phyloP scores from a whole-genome alignment of 2,888 invertebrate genomes.

The Steromphala cineraria region DNA sequence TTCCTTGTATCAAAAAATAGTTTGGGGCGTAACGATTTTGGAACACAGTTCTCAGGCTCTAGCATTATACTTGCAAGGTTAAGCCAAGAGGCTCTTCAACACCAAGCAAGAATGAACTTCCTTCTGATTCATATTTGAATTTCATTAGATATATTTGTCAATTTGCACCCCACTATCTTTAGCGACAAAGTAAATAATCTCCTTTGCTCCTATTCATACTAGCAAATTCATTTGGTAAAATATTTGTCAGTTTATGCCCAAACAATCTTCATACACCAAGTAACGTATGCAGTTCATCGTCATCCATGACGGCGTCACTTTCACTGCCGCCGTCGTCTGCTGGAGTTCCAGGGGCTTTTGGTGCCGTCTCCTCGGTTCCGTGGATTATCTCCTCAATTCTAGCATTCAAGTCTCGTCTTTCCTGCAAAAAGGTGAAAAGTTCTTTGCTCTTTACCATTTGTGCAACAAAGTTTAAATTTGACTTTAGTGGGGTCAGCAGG shows the following conservation, averaged over 20 bases:
- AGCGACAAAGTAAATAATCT: not conserved
- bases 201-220: not conserved
- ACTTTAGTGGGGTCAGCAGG: too few species aligned
- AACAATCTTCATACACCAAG: constrained; percentile 56
- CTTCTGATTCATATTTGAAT: too few species aligned
- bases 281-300: constrained; percentile 68
- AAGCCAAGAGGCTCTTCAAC: too few species aligned
- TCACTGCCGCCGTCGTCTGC: constrained; percentile 37
- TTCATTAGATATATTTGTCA: too few species aligned
- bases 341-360: constrained; percentile 33
- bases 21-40: too few species aligned
- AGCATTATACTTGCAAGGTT: too few species aligned
- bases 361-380: constrained; percentile 43
- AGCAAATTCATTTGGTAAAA: not conserved
- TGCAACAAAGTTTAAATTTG: too few species aligned
- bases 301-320: constrained; percentile 65
- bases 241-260: not conserved
- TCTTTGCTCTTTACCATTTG: too few species aligned
- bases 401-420: constrained; percentile 70
- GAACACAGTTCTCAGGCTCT: too few species aligned
- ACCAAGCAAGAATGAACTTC: too few species aligned
- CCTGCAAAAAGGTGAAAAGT: constrained; percentile 49
- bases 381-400: constrained; percentile 71
- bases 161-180: too few species aligned
- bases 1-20: too few species aligned